phyloP scores from a whole-genome alignment of 2,888 invertebrate genomes.

The Rugalucina vietnamica region DNA sequence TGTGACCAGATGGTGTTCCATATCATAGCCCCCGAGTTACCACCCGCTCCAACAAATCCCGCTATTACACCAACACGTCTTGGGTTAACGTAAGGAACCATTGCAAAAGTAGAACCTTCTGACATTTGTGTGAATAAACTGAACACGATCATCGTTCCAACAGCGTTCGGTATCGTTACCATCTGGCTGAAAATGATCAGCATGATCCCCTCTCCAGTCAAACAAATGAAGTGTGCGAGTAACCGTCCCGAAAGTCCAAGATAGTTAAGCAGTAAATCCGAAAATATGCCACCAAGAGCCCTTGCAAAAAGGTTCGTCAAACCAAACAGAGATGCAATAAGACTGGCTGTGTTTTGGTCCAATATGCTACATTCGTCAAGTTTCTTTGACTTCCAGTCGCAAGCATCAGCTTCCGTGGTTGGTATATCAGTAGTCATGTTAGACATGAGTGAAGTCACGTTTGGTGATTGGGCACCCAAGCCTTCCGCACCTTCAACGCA shows the following conservation, averaged over 20 bases:
- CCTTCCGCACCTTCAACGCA: constrained; percentile 19
- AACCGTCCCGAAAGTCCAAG: constrained; percentile 42
- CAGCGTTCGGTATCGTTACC: constrained; percentile 11
- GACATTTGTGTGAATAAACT: constrained; percentile 44
- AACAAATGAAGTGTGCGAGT: constrained; percentile 45
- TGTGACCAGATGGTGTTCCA: constrained; percentile 55
- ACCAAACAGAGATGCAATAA: constrained; percentile 53
- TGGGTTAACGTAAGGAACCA: constrained; percentile 13
- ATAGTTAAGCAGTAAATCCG: constrained; percentile 38
- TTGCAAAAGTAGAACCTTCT: constrained; percentile 45
- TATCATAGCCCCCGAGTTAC: constrained; percentile 46
- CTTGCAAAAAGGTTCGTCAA: constrained; percentile 50
- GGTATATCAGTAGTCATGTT: neutral
- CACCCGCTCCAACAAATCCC: constrained; percentile 54
- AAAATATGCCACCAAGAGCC: constrained; percentile 47
- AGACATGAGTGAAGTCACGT: constrained; percentile 1
- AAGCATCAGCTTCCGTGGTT: neutral
- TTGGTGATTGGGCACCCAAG: neutral
- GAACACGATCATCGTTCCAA: constrained; percentile 44
- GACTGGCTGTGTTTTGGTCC: constrained; percentile 47
- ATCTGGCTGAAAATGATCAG: constrained; percentile 54
- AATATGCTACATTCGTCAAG: constrained; percentile 42
- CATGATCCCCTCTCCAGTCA: constrained; percentile 43
- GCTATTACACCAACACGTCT: constrained; percentile 42
- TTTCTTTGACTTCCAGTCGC: neutral